Conservation (phyloP, 2,113 vertebrate genomes). For the Oophaga pumilio region DNA sequence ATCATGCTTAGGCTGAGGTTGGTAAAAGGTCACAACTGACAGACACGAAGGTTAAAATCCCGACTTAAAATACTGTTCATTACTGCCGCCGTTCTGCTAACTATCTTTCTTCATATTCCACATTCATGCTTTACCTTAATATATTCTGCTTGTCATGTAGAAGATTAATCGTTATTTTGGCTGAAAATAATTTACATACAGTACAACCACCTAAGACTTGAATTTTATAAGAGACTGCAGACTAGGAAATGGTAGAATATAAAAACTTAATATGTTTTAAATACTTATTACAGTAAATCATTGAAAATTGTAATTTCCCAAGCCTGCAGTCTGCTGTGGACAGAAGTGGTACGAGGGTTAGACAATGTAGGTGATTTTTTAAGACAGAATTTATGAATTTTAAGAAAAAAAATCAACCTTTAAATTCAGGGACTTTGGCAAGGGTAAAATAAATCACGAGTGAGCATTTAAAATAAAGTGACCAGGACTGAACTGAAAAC, state of each 20-base stretch:
- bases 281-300: too few relatives aligned
- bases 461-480: too few relatives aligned
- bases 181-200: conserved; percentile 23
- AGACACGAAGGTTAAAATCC: conserved; percentile 99
- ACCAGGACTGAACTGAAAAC: too few relatives aligned
- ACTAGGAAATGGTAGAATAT: background rate
- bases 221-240: background rate
- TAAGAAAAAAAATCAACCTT: too few relatives aligned
- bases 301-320: too few relatives aligned
- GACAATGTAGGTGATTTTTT: too few relatives aligned
- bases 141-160: conserved; percentile 92
- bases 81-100: conserved; percentile 93
- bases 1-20: conserved; percentile 97
- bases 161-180: conserved; percentile 64
- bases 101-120: conserved; percentile 94
- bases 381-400: too few relatives aligned
- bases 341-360: too few relatives aligned
- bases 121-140: conserved; percentile 91
- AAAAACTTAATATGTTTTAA: too few relatives aligned
- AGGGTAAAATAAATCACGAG: too few relatives aligned
- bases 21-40: conserved; percentile 99
- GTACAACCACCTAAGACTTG: background rate
- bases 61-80: conserved; percentile 99
- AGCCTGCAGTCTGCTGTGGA: too few relatives aligned
- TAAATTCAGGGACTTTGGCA: too few relatives aligned